Conservation (phyloP, 2,113 vertebrate genomes). For the Microtus oregoni region DNA sequence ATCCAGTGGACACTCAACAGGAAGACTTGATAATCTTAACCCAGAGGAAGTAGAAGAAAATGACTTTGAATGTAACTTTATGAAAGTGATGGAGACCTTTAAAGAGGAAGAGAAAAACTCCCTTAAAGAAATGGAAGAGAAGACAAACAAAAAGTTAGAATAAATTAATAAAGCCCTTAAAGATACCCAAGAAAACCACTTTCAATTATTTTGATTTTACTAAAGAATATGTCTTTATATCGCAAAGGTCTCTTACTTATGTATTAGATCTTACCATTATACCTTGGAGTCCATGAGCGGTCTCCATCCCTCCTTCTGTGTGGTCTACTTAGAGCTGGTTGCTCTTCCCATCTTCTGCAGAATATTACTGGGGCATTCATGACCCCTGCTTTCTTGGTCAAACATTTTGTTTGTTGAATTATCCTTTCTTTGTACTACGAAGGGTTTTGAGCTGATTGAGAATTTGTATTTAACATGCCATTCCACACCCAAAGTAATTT, state of each 20-base stretch:
- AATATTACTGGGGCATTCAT: fast-evolving
- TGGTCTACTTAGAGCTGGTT: not conserved
- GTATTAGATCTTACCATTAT: not conserved
- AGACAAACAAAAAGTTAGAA: too few relatives aligned
- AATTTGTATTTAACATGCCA: not conserved
- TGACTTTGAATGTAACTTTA: too few relatives aligned
- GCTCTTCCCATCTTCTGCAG: not conserved
- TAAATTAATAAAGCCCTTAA: too few relatives aligned
- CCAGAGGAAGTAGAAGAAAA: too few relatives aligned
- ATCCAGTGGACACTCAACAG: too few relatives aligned
- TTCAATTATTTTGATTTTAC: not conserved
- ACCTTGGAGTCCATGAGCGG: not conserved
- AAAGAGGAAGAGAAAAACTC: too few relatives aligned
- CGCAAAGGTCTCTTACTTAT: not conserved
- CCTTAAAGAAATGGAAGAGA: too few relatives aligned
- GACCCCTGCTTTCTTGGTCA: not conserved
- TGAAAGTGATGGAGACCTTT: too few relatives aligned
- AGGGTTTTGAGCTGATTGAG: not conserved
- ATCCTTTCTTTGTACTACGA: not conserved
- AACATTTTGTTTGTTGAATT: not conserved
- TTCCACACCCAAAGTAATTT: not conserved
- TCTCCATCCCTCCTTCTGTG: fast-evolving
- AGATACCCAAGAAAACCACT: not conserved
- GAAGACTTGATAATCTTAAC: too few relatives aligned
- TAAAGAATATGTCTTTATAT: not conserved